Evolutionary conservation across 2,888 invertebrate genomes (phyloP), one percentile per base, ranked within the genome.

Genomic region (Ypsolopha scabrella): DNA sequence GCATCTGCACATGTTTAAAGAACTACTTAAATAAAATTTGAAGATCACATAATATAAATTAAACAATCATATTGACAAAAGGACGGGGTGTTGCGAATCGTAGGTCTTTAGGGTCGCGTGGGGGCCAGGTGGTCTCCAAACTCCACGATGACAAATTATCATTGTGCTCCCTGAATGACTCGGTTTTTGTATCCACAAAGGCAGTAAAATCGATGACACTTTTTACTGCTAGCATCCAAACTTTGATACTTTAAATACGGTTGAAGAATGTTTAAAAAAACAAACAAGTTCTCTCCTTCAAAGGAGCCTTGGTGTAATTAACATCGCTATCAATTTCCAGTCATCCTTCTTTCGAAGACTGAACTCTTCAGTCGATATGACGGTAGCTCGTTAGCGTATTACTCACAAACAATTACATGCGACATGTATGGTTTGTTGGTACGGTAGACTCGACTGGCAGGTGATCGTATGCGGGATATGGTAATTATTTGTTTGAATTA

Each of bases 31-130:
- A 83, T 71, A 76, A 64, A 61, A 71, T 81, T 79, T 68, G 68
- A 80, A 81, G 80, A 82, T 82, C 80, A 83, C 80, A 82, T 83
- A 81, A 83, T 81, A 73, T 81, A 80, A 78, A 82, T 83, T 82
- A 81, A 83, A 86, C 78, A 80, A 76, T 72, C 77, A 70, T 73
- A 72, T 74, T 78, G 70, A 78, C 74, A 80, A 80, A 70, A 72
- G 24, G 72, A 73, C 71, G 70, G 70, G 65, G 80, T 80, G 79
- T 80, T 68, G 73, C 82, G 71, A 83, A 86, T 85, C 62, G 61
- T 52, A 55, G 59, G 60, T 65, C 41, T 24, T 66, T 59, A 65
- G 83, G 83, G 81, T 77, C 80, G 80, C 75, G 76, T 73, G 74
- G 63, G 62, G 57, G 70, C 83, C 85, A 83, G 83, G 82, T 86